Conservation (phyloP, 2,113 vertebrate genomes). For the Serinus canaria region DNA sequence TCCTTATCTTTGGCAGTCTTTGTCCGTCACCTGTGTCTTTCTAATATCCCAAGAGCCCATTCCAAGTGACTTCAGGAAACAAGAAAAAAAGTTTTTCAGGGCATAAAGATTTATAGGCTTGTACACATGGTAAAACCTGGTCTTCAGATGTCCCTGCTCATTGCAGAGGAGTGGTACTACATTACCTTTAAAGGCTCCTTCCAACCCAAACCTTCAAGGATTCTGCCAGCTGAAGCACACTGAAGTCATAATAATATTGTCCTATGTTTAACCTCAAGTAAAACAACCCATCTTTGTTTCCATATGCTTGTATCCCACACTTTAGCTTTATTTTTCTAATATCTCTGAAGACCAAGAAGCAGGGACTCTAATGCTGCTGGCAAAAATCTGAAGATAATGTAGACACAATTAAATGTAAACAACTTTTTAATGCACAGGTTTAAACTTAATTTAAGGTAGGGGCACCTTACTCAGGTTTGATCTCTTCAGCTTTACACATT, state of each 20-base stretch:
- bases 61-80: not conserved
- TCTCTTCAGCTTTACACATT: not conserved
- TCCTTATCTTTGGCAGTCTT: not conserved
- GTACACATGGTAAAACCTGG: rapidly evolving
- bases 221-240: not conserved
- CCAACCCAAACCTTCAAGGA: not conserved
- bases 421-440: not conserved
- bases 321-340: not conserved
- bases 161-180: not conserved
- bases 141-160: not conserved
- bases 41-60: not conserved
- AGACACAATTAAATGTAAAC: not conserved
- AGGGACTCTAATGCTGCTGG: not conserved
- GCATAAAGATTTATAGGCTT: not conserved
- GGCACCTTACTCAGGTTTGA: not conserved
- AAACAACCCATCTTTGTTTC: not conserved
- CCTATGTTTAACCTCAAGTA: not conserved
- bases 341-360: not conserved
- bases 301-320: not conserved
- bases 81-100: not conserved
- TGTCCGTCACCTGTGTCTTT: not conserved
- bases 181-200: not conserved
- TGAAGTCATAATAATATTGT: not conserved
- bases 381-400: not conserved
- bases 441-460: not conserved